Conservation (phyloP, 2,888 invertebrate genomes). For the Polyommatus icarus region DNA sequence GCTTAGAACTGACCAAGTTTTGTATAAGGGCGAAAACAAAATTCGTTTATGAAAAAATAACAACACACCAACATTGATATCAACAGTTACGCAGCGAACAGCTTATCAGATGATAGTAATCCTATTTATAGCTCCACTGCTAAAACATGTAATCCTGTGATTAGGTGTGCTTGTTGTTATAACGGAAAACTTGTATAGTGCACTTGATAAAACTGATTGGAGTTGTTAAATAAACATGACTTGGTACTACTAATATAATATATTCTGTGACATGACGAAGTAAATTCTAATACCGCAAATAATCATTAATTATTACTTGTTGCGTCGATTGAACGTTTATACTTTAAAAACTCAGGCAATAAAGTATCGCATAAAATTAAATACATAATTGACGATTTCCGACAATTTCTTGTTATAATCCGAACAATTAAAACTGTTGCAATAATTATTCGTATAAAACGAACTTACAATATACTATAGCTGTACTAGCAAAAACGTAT, state of each 20-base stretch:
- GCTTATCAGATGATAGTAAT: slow-evolving; percentile 29
- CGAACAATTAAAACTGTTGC: neutral
- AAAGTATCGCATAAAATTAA: neutral
- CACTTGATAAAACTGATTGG: slow-evolving; percentile 11
- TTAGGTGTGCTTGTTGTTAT: slow-evolving; percentile 18
- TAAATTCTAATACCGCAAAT: neutral
- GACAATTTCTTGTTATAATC: slow-evolving; percentile 1
- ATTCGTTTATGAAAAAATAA: neutral
- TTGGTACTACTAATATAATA: too few species aligned
- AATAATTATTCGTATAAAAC: neutral
- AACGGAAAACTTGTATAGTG: slow-evolving; percentile 15
- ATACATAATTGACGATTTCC: neutral
- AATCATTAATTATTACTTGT: neutral
- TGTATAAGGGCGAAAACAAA: neutral
- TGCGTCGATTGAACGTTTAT: neutral
- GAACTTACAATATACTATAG: neutral
- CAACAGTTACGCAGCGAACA: neutral
- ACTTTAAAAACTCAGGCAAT: neutral
- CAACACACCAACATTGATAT: slow-evolving; percentile 15
- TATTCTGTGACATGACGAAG: neutral
- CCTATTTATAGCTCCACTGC: slow-evolving; percentile 26
- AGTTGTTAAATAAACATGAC: neutral
- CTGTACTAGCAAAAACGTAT: neutral
- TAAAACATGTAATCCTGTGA: slow-evolving; percentile 23
- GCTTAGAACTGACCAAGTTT: neutral